Evolutionary conservation across 2,888 invertebrate genomes (phyloP).

Genomic region (Trichacis sp.): DNA sequence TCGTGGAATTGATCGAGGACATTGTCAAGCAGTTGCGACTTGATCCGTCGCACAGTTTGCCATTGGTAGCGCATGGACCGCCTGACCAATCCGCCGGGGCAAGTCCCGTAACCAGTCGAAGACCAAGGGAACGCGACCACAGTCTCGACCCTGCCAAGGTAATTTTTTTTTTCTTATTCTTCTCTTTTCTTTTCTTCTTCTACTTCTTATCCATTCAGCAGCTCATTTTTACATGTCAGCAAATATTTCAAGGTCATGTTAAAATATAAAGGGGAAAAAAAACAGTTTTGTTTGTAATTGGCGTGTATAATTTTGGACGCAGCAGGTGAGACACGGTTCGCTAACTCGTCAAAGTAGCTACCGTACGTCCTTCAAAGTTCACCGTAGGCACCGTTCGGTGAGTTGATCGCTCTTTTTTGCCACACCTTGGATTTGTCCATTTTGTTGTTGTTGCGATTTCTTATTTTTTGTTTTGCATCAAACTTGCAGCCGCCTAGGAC

Average conservation of each 20-base stretch:
- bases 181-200: background rate
- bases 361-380: constrained; percentile 76
- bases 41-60: constrained; percentile 75
- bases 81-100: constrained; percentile 66
- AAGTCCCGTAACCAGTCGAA: constrained; percentile 66
- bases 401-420: constrained; percentile 71
- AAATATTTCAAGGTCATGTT: constrained; percentile 2
- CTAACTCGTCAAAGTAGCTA: constrained; percentile 75
- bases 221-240: too few relatives aligned
- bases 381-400: constrained; percentile 79
- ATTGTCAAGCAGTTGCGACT: constrained; percentile 85
- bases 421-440: constrained; percentile 30
- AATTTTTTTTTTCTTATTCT: constrained; percentile 22
- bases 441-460: constrained; percentile 10
- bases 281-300: constrained; percentile 55
- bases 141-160: constrained; percentile 68
- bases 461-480: constrained; percentile 7
- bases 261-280: constrained; percentile 6
- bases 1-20: constrained; percentile 87
- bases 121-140: constrained; percentile 68
- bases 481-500: background rate
- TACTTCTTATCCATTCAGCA: too few relatives aligned
- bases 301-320: constrained; percentile 66
- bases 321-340: constrained; percentile 80
- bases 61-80: constrained; percentile 65